phyloP scores from a whole-genome alignment of 2,113 vertebrate species.

The Perccottus glenii region DNA sequence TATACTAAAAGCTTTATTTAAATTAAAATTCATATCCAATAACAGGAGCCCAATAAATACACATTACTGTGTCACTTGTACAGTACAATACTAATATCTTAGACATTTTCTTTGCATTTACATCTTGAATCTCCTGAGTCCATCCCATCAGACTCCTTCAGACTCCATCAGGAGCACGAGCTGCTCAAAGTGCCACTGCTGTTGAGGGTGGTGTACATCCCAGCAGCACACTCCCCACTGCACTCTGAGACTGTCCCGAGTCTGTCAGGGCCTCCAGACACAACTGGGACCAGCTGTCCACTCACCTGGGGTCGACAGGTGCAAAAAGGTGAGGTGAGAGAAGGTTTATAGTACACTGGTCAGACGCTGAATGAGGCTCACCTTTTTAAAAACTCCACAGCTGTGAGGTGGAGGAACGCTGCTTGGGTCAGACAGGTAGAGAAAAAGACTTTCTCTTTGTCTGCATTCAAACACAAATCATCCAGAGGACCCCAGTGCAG shows the following conservation, averaged over 20 bases:
- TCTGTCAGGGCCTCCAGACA: slow-evolving; percentile 83
- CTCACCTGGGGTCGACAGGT: slow-evolving; percentile 64
- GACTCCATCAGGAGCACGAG: slow-evolving; percentile 61
- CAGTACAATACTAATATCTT: too few relatives aligned
- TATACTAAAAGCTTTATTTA: too few relatives aligned
- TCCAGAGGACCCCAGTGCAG: slow-evolving; percentile 75
- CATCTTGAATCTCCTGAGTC: background rate
- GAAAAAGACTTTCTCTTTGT: slow-evolving; percentile 75
- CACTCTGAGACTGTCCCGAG: background rate
- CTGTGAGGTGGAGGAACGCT: slow-evolving; percentile 57
- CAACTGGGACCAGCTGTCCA: slow-evolving; percentile 84
- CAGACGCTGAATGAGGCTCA: slow-evolving; percentile 26
- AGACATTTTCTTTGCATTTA: background rate
- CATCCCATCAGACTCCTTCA: slow-evolving; percentile 13
- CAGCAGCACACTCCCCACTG: slow-evolving; percentile 73
- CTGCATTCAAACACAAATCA: slow-evolving; percentile 80
- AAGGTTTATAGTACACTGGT: too few relatives aligned
- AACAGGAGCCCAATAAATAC: too few relatives aligned
- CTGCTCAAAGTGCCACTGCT: slow-evolving; percentile 85
- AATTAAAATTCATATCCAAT: too few relatives aligned
- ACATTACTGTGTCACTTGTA: too few relatives aligned
- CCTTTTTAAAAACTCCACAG: slow-evolving; percentile 87
- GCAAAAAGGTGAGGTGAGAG: too few relatives aligned
- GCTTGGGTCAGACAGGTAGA: slow-evolving; percentile 75
- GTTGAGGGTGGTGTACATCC: slow-evolving; percentile 79